phyloP scores from a whole-genome alignment of 2,888 invertebrate species.

The Plagodis dolabraria region DNA sequence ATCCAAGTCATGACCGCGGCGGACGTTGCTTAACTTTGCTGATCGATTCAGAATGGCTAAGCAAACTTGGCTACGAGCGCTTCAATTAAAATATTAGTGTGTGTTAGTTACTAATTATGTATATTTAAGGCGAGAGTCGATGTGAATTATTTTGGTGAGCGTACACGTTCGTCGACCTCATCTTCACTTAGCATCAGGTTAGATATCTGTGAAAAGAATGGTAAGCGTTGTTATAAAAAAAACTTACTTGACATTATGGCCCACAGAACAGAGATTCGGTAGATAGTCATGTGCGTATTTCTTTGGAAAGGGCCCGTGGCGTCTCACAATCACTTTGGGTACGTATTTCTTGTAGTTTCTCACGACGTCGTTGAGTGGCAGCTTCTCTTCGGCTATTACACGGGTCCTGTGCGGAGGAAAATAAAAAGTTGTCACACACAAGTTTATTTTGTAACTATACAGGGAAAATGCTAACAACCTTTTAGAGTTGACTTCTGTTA shows the following conservation, averaged over 20 bases:
- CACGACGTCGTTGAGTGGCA: constrained; percentile 87
- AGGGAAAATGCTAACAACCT: too few species aligned
- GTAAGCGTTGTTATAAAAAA: not conserved
- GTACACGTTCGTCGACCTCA: too few species aligned
- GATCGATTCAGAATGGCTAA: too few species aligned
- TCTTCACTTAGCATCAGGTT: too few species aligned
- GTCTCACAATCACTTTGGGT: constrained; percentile 90
- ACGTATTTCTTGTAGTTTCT: constrained; percentile 93
- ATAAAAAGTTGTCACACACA: not conserved
- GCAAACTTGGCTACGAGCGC: too few species aligned
- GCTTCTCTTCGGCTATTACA: constrained; percentile 90
- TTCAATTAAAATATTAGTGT: too few species aligned
- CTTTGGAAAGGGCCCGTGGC: constrained; percentile 90
- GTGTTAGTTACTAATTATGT: too few species aligned
- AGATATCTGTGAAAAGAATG: not conserved
- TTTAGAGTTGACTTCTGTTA: too few species aligned
- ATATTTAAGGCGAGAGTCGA: too few species aligned
- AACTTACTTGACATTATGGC: constrained; percentile 86
- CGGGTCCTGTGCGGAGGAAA: constrained; percentile 76
- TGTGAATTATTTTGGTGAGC: too few species aligned
- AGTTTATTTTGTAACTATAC: not conserved
- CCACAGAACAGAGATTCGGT: constrained; percentile 74
- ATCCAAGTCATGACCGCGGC: too few species aligned
- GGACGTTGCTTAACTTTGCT: too few species aligned
- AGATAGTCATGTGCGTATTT: constrained; percentile 89